Percentiles rank a stretch among this genome's conserved stretches.
phyloP scores from a whole-genome alignment of 2,888 invertebrate genomes.

The Heliconius charithonia region DNA sequence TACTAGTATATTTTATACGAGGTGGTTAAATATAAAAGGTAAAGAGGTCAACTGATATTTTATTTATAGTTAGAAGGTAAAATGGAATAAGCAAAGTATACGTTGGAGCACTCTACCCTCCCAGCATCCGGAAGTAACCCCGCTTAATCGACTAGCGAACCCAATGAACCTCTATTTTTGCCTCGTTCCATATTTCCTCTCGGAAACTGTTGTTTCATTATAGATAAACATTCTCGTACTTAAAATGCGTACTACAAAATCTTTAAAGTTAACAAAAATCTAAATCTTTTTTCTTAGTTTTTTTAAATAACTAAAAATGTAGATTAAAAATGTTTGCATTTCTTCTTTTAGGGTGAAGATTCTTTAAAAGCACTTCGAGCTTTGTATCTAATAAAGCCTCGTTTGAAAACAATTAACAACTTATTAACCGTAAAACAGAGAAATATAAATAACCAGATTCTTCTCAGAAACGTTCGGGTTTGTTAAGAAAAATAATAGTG shows the following conservation, averaged over 20 bases:
- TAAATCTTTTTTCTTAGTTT: conserved; percentile 3
- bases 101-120: conserved; percentile 71
- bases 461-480: conserved; percentile 43
- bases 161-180: conserved; percentile 67
- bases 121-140: conserved; percentile 73
- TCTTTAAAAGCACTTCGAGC: conserved; percentile 1
- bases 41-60: not conserved
- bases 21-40: not conserved
- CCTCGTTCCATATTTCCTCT: conserved; percentile 50
- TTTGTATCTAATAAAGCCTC: conserved; percentile 25
- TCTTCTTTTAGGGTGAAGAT: not conserved
- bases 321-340: conserved; percentile 5
- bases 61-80: conserved; percentile 32
- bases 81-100: conserved; percentile 63
- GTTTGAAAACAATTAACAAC: conserved; percentile 33
- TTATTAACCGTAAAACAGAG: conserved; percentile 23
- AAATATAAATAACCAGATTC: conserved; percentile 2
- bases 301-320: not conserved
- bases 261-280: conserved; percentile 8
- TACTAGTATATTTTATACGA: not conserved
- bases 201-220: conserved; percentile 21
- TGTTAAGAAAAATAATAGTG: conserved; percentile 48
- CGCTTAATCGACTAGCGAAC: conserved; percentile 69
- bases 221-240: conserved; percentile 2
- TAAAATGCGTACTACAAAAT: not conserved